Conservation (phyloP, 2,797 vertebrate genomes). For the Falco columbarius region DNA sequence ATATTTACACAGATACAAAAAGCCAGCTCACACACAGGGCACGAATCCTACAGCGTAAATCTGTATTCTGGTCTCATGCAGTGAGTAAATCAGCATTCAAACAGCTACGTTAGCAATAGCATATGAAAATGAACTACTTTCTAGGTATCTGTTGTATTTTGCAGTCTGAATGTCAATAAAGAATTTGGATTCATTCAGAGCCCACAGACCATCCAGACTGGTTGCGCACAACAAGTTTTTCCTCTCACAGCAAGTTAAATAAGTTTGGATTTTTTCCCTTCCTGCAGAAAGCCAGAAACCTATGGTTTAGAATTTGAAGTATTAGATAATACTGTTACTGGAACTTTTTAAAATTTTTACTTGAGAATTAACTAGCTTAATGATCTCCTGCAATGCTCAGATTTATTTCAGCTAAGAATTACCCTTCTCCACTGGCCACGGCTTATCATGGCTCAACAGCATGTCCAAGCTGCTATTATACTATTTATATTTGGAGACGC, state of each 20-base stretch:
- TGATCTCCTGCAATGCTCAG: background rate
- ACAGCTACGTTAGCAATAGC: background rate
- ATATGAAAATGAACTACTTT: background rate
- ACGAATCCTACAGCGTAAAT: background rate
- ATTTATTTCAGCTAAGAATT: slow-evolving; percentile 14
- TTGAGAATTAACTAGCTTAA: background rate
- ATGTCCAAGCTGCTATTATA: background rate
- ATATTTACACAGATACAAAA: background rate
- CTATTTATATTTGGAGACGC: background rate
- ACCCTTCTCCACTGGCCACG: background rate
- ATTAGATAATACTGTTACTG: background rate
- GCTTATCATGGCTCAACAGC: background rate
- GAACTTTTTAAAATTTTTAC: background rate
- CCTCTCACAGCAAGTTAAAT: background rate
- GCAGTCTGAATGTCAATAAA: background rate
- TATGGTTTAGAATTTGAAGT: background rate
- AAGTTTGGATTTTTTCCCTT: background rate
- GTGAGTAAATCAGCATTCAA: slow-evolving; percentile 1
- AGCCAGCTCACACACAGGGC: background rate
- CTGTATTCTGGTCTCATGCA: background rate
- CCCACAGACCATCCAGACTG: background rate
- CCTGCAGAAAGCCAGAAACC: background rate
- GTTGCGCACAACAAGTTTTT: background rate
- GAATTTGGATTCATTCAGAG: background rate
- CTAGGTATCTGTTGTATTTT: background rate